Evolutionary conservation across 2,797 vertebrate genomes (phyloP).

Genomic region (Clarias fuscus): DNA sequence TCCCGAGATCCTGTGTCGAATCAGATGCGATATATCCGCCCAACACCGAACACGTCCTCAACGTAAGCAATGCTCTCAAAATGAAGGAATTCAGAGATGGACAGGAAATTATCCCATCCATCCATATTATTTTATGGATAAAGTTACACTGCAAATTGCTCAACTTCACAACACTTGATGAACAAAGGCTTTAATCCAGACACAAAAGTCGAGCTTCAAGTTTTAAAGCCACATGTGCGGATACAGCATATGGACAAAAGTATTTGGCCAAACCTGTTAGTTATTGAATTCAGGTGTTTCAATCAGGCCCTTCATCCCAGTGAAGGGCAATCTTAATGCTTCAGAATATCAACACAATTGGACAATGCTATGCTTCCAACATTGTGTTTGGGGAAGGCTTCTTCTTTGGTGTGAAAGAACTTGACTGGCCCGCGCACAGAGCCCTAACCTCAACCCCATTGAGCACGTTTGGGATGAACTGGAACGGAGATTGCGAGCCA

Average conservation of each 20-base stretch:
- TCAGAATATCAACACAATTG: too few relatives aligned
- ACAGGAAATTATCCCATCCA: slow-evolving; percentile 67
- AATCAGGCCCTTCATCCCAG: too few relatives aligned
- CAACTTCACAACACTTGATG: background rate
- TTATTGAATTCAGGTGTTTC: too few relatives aligned
- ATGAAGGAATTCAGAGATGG: slow-evolving; percentile 90
- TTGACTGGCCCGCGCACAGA: too few relatives aligned
- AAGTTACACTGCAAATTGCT: background rate
- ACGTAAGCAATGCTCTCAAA: slow-evolving; percentile 85
- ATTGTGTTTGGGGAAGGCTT: too few relatives aligned
- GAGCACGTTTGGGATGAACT: too few relatives aligned
- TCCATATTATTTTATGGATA: background rate
- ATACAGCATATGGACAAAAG: background rate
- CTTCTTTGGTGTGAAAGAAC: too few relatives aligned
- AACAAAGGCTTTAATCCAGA: background rate
- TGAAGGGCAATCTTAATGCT: too few relatives aligned
- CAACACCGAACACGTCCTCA: slow-evolving; percentile 80
- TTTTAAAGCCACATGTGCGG: background rate
- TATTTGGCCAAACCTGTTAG: too few relatives aligned
- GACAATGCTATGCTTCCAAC: too few relatives aligned
- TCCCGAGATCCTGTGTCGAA: slow-evolving; percentile 82
- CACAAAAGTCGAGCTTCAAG: background rate
- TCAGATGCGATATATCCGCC: slow-evolving; percentile 74
- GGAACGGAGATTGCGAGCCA: too few relatives aligned
- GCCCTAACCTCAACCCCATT: too few relatives aligned